Evolutionary conservation across 2,888 invertebrate species (phyloP), one percentile per base, ranked within the genome.

Genomic region (Blera fallax): DNA sequence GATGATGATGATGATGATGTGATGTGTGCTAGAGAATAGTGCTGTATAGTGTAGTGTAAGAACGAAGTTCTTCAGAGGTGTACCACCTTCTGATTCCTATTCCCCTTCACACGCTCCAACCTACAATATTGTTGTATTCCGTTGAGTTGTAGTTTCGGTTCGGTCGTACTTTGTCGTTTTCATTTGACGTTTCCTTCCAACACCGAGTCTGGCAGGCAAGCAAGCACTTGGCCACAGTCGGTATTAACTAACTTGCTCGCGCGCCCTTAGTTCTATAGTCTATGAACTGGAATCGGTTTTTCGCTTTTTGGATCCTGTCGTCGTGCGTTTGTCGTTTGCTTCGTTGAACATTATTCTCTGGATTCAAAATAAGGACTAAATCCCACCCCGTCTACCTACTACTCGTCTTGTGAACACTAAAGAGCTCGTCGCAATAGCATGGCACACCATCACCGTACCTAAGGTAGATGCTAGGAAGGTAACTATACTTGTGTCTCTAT

Each of bases 1-100:
- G 76, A 60, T 85, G 78, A 77, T 82, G 74, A 85, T 74, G 24
- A n/a, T n/a, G n/a, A n/a, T 40, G 76, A 76, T 84, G 85, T 81
- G 81, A 70, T 80, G 81, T 81, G 76, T 81, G 74, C 70, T 52
- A 56, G 50, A 34, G 14, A 56, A 50, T 60, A 83, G 79, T 77
- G 56, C 48, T 67, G 60, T 70, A 56, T 69, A 60, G 76, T 77
- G 70, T 70, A 72, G 80, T 80, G 60, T 72, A 50, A 67, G 76
- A 70, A 64, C 40, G 54, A 85, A 81, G 64, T 81, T 81, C 70
- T 81, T 48, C 18, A 73, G 45, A 83, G 45, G 52, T 65, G 50
- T 65, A 70, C 70, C 40, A 72, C 54, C 67, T 65, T 76, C 50
- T 65, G 40, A 70, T 45, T 18, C 21, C 56, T 24, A 45, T 18